Evolutionary conservation across 2,113 vertebrate species (phyloP).

Genomic region (Tringa solitaria): DNA sequence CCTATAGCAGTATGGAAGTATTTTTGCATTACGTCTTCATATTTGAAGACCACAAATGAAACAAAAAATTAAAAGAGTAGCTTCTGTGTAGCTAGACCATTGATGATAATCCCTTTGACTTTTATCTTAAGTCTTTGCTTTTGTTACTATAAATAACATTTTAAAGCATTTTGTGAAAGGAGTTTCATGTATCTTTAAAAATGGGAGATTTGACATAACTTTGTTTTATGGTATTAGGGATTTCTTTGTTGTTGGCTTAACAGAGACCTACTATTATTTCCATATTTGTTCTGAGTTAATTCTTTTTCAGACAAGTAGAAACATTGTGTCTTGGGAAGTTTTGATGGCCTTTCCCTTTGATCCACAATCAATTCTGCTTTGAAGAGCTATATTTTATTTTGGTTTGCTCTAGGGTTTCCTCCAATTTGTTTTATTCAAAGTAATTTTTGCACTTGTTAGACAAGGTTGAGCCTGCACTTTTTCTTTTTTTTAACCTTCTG

Average conservation of each 20-base stretch:
- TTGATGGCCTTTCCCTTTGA: slow-evolving; percentile 71
- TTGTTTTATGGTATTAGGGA: slow-evolving; percentile 73
- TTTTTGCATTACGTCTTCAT: slow-evolving; percentile 58
- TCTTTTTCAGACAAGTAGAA: slow-evolving; percentile 70
- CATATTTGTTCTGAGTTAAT: slow-evolving; percentile 73
- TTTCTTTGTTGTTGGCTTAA: slow-evolving; percentile 79
- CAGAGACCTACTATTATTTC: slow-evolving; percentile 73
- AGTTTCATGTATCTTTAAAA: slow-evolving; percentile 68
- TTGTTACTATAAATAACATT: slow-evolving; percentile 73
- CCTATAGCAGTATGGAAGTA: slow-evolving; percentile 17
- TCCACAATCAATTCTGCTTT: slow-evolving; percentile 67
- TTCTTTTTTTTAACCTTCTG: not conserved
- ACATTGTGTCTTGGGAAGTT: slow-evolving; percentile 63
- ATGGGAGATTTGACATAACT: slow-evolving; percentile 69
- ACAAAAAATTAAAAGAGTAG: slow-evolving; percentile 65
- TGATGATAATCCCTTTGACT: slow-evolving; percentile 77
- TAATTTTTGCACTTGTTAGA: slow-evolving; percentile 59
- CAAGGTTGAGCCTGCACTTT: not conserved
- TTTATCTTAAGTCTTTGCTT: slow-evolving; percentile 71
- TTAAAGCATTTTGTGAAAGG: slow-evolving; percentile 65
- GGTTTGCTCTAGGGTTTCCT: slow-evolving; percentile 57
- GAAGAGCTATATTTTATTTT: slow-evolving; percentile 62
- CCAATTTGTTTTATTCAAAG: slow-evolving; percentile 55
- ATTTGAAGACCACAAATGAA: slow-evolving; percentile 67
- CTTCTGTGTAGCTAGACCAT: slow-evolving; percentile 54